These are phyloP conservation scores for Taphrorychus bicolor DNA, from an alignment of 2,888 invertebrate genomes.

Conservation along the genomic window DNA sequence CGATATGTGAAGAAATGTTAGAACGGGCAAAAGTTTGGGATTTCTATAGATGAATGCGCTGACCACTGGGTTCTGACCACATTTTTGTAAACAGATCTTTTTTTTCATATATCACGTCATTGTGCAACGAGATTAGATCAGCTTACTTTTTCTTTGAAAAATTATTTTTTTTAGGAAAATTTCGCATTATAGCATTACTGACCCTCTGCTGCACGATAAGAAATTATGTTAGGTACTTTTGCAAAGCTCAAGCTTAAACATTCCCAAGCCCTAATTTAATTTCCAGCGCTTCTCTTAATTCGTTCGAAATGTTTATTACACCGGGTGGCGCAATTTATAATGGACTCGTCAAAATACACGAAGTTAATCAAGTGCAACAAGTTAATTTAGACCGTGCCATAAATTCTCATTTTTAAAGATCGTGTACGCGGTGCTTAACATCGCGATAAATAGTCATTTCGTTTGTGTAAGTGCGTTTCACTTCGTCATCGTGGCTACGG, in stretches of 20 bases:
- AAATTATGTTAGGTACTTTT: background rate
- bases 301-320: conserved; percentile 29
- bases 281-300: conserved; percentile 30
- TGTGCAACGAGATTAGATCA: conserved; percentile 26
- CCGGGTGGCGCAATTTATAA: conserved; percentile 34
- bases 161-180: background rate
- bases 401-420: conserved; percentile 52
- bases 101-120: conserved; percentile 20
- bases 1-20: conserved; percentile 34
- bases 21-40: conserved; percentile 24
- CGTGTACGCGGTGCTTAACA: conserved; percentile 50
- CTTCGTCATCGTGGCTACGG: background rate
- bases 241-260: conserved; percentile 4
- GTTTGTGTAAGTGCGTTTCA: conserved; percentile 1
- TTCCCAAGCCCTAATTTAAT: conserved; percentile 20
- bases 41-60: conserved; percentile 39
- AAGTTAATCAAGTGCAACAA: conserved; percentile 52
- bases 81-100: conserved; percentile 45
- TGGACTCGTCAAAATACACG: conserved; percentile 38
- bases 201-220: background rate
- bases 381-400: conserved; percentile 51
- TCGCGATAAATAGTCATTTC: conserved; percentile 48
- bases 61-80: conserved; percentile 46
- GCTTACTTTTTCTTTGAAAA: conserved; percentile 2
- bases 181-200: too few relatives aligned